Evolutionary conservation across 2,888 invertebrate genomes (phyloP), one percentile per base, ranked within the genome.

Genomic region (Drosophila mulleri): DNA sequence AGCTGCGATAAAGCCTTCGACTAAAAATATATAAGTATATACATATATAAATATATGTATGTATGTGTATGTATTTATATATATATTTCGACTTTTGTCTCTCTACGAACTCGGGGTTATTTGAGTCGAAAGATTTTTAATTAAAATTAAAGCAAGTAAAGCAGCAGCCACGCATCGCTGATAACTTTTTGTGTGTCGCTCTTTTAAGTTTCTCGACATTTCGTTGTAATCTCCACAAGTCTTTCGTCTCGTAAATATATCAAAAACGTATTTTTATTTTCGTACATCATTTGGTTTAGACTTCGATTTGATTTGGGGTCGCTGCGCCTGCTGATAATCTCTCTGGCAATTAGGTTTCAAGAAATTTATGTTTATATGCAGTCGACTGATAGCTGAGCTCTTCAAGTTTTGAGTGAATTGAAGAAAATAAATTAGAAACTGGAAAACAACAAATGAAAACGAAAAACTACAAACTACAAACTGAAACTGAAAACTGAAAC

Each of bases 1-100:
- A 87, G 89, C 88, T 84, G 86, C 82, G 86, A 86, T 89, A 89
- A 82, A 76, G 78, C 81, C 72, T 50, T 32, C 50, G 50, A 50
- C 50, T 50, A 32, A 50, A 32, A 18, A 32, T 50, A 50, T 32
- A 29, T 18, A 29, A 11, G 16, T 48, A 9, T 26, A 48, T n/a
- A 8, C 12, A n/a, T 47, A 26, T 26, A 48, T 29, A 50, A 12
- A 50, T 12, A 50, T 18, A 32, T 18, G 18, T 18, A 42, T 32
- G 32, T 18, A 12, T 18, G 32, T 14, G 6, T 48, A 29, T 32
- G n/a, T 48, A n/a, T 47, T 29, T 29, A 26, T 29, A 50, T 32
- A 32, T 32, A 18, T 6, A 48, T 48, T 50, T 18, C 32, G 50
- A 50, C 57, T 78, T 67, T 78, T 66, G 69, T 78, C 68, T 63